A percentile compares a stretch with the other conserved stretches of the same genome.
Evolutionary conservation across 2,113 vertebrate genomes (phyloP).

Genomic region (Chrysochloris asiatica): DNA sequence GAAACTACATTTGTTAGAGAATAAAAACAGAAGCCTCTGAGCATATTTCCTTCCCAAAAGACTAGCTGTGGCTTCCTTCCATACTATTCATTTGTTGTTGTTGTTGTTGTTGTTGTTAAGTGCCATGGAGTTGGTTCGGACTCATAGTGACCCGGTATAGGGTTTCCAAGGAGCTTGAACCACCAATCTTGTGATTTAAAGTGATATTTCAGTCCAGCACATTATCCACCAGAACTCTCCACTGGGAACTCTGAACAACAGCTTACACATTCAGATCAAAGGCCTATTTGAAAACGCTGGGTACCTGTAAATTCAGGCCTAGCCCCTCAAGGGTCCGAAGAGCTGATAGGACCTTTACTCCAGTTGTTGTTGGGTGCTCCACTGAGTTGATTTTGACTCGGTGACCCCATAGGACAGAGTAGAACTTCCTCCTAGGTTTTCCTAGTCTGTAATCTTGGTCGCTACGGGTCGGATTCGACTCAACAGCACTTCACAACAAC

Average conservation of each 20-base stretch:
- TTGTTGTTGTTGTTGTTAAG: too few relatives aligned
- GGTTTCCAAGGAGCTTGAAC: too few relatives aligned
- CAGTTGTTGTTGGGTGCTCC: background rate
- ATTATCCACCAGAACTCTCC: background rate
- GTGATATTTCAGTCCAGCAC: too few relatives aligned
- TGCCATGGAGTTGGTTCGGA: too few relatives aligned
- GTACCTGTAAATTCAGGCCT: background rate
- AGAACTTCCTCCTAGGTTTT: background rate
- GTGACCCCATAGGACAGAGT: background rate
- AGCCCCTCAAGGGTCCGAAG: background rate
- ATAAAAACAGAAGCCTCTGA: constrained; percentile 49
- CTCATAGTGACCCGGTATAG: too few relatives aligned
- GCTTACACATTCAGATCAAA: background rate
- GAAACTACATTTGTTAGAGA: constrained; percentile 54
- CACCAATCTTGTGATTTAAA: too few relatives aligned
- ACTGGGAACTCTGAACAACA: background rate
- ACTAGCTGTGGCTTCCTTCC: constrained; percentile 40
- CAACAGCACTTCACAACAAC: too few relatives aligned
- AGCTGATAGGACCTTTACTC: background rate
- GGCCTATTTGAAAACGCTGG: background rate
- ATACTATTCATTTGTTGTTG: too few relatives aligned
- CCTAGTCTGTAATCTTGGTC: background rate
- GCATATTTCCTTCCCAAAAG: constrained; percentile 31
- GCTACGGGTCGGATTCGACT: too few relatives aligned
- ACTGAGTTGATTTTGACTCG: background rate